Conservation (phyloP, 2,888 invertebrate species). For the Acronicta leporina region DNA sequence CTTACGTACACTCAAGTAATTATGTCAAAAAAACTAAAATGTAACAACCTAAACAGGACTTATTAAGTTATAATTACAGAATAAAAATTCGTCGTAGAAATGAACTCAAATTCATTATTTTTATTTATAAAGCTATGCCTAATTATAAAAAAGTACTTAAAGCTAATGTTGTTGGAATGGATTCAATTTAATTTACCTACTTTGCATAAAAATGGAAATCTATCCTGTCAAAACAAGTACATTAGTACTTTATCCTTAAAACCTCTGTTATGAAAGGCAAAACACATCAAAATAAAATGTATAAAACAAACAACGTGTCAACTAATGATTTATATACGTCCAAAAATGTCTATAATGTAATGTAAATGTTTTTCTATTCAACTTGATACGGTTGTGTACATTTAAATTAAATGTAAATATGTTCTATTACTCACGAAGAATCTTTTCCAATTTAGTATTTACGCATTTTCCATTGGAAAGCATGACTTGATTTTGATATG, state of each 20-base stretch:
- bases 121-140: no score
- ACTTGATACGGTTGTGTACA: constrained; percentile 9
- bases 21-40: no score
- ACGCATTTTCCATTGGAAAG: background rate
- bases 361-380: constrained; percentile 18
- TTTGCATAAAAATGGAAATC: constrained; percentile 49
- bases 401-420: constrained; percentile 20
- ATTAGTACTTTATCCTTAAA: constrained; percentile 18
- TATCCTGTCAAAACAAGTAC: constrained; percentile 11
- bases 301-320: constrained; percentile 21
- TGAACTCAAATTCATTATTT: no score
- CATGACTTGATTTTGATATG: background rate
- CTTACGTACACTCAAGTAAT: no score
- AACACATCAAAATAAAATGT: constrained; percentile 21
- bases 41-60: no score
- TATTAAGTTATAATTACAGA: no score
- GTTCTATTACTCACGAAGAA: background rate
- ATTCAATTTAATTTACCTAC: constrained; percentile 25
- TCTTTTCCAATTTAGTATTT: no score
- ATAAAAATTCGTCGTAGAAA: no score
- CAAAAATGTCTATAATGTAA: constrained; percentile 1
- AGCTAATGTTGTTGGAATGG: constrained; percentile 9
- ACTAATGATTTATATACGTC: constrained; percentile 26
- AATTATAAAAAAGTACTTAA: constrained; percentile 13
- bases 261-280: constrained; percentile 5